phyloP scores from a whole-genome alignment of 1,140 invertebrate species.

The Pogonomyrmex barbatus region DNA sequence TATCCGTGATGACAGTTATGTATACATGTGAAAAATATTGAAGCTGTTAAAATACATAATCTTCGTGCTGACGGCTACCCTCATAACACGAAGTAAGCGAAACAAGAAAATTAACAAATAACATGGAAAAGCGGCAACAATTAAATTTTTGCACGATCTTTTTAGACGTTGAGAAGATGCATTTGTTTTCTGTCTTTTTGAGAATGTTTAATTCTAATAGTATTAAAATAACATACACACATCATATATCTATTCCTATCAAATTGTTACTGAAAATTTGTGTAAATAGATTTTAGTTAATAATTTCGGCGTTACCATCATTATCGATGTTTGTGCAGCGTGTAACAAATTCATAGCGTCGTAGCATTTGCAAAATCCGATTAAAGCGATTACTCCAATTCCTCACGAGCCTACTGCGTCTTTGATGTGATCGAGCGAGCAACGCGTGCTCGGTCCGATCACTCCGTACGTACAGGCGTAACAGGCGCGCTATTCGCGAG shows the following conservation, averaged over 20 bases:
- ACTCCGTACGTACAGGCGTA: conserved; percentile 14
- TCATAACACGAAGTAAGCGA: no score
- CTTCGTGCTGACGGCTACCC: no score
- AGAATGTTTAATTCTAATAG: neutral
- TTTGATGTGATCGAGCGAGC: neutral
- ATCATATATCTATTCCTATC: neutral
- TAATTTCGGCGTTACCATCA: neutral
- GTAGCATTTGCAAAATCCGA: neutral
- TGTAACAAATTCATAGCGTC: conserved; percentile 5
- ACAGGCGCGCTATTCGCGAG: conserved; percentile 35
- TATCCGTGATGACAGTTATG: no score
- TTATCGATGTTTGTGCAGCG: neutral
- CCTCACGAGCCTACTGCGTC: conserved; percentile 41
- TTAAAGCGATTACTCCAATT: conserved; percentile 39
- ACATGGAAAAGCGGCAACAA: no score
- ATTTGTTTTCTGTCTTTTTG: neutral
- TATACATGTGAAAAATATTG: no score
- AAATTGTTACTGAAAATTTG: neutral
- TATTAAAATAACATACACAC: neutral
- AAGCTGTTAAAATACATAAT: no score
- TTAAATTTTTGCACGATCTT: no score
- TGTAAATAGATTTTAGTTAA: neutral
- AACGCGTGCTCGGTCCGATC: conserved; percentile 8
- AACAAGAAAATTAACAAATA: no score
- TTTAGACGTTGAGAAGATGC: neutral